Evolutionary conservation across 1,140 invertebrate genomes (phyloP), one percentile per base, ranked within the genome.

Genomic region (Sitophilus oryzae): DNA sequence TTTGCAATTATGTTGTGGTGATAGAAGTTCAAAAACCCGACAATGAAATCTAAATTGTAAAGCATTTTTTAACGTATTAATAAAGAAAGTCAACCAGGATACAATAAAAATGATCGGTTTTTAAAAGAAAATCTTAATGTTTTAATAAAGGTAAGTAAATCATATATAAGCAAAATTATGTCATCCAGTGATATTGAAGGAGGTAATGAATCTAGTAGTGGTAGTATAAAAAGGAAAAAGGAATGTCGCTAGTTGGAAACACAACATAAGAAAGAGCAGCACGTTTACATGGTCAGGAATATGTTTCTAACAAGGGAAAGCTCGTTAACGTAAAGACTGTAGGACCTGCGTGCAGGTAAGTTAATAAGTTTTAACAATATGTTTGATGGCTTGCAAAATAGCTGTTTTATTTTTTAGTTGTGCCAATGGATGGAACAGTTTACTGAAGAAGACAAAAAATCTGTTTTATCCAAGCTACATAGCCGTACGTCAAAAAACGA

Each of bases 401-500:
- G 25, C 40, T 14, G 14, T 1, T 10, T 15, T 47, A 22, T 52
- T 15, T 61, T 59, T 48, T 48, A 62, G 52, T 36, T 61, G 51
- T 46, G 16, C 15, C 50, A 46, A 55, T 59, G 59, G 25, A 55
- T 46, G 50, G n/a, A 25, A 10, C n/a, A 55, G 22, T 56, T 61
- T 20, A 43, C 56, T 14, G 35, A 61, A 5, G 56, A 42, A 37
- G 56, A 56, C 38, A 44, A 54, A 46, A 19, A 43, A 6, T 8
- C 14, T 11, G 50, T 61, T 19, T 18, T 61, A n/a, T 44, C 19
- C 41, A 52, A 52, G 23, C 20, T 61, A 21, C 52, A 54, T 41
- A 21, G 16, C 30, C 41, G 50, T 55, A 53, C 37, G 36, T 41
- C 50, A 38, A 59, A 61, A 58, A 61, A 61, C 38, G 42, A 61